Conservation (phyloP, 2,797 vertebrate species). For the Trichosurus vulpecula region DNA sequence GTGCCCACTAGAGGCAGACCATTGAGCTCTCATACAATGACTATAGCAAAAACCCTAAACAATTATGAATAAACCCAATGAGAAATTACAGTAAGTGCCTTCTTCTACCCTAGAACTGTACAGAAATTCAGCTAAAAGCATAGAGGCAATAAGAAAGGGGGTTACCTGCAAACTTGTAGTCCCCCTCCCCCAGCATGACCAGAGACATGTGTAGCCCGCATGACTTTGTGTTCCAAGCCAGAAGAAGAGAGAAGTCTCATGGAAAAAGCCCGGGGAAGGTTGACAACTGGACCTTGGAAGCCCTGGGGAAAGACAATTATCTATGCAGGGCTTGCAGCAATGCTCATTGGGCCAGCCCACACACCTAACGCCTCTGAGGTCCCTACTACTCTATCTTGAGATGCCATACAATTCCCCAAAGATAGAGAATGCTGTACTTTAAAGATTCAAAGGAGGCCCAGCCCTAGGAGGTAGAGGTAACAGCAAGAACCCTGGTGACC, state of each 20-base stretch:
- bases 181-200: background rate
- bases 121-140: background rate
- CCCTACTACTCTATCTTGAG: background rate
- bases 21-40: background rate
- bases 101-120: background rate
- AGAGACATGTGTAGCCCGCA: background rate
- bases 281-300: background rate
- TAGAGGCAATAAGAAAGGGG: background rate
- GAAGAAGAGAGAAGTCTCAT: background rate
- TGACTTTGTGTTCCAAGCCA: background rate
- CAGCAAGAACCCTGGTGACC: background rate
- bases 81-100: background rate
- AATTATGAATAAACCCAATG: background rate
- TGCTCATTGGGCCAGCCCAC: background rate
- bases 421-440: background rate
- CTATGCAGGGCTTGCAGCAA: background rate
- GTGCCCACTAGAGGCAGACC: background rate
- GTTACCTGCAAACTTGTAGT: background rate
- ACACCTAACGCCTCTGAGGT: background rate
- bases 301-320: background rate
- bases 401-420: background rate
- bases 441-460: background rate
- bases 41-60: background rate
- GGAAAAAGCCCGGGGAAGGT: too few species aligned
- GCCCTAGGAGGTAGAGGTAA: background rate